Evolutionary conservation across 2,113 vertebrate genomes (phyloP), one percentile per base, ranked within the genome.

Genomic region (Xyliphius kryptos): DNA sequence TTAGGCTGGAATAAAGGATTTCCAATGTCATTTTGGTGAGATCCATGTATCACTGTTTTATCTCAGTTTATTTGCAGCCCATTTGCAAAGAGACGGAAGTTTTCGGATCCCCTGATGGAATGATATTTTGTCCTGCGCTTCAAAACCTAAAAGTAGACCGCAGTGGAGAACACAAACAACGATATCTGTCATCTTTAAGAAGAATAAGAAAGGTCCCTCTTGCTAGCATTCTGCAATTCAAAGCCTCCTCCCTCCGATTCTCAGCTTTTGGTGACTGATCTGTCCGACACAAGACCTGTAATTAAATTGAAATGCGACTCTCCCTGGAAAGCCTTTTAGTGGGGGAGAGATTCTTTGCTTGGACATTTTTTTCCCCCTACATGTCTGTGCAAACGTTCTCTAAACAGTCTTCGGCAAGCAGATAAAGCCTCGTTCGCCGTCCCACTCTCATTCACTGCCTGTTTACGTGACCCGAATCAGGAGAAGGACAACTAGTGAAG

Each of bases 221-320:
- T 77, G 72, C 69, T 73, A 61, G 47, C 69, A 9, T 47, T 63
- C 64, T 65, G 12, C 53, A 20, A 40, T 56, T 65, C 37, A 58
- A 56, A 61, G 65, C 52, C 78, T 75, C 76, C 78, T 81, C 78
- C 76, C 74, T 83, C 73, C 74, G 78, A 78, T 84, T 83, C 84
- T 78, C 75, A 80, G 81, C 77, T 81, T 80, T 81, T 80, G 82
- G 80, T 85, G 72, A 76, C 65, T 80, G 81, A 86, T 85, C 81
- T 77, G 74, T 85, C 80, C 77, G 71, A 78, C 75, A 66, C 66
- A 61, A 81, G 73, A 80, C 76, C 79, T 86, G 81, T 87, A 83
- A 87, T 87, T 87, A 88, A 82, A 83, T 74, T 71, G 71, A 84
- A 79, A 78, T 69, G 64, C 22, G 66, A 75, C 68, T 71, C 68